Conservation (phyloP, 2,113 vertebrate species). For the Percina caprodes region DNA sequence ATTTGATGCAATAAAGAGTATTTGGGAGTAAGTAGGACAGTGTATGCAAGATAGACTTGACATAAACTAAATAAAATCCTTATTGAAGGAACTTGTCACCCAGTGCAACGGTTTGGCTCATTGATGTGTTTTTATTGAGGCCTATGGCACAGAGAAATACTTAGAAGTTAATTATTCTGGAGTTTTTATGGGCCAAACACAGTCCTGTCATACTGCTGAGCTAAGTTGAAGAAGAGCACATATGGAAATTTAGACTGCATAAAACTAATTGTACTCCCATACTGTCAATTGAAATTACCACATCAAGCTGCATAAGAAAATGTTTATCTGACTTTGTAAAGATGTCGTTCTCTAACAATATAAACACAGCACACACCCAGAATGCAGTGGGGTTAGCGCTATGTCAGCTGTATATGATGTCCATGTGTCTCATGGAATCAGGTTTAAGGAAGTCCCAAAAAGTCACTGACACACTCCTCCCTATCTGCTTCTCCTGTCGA, state of each 20-base stretch:
- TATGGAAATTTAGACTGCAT: neutral
- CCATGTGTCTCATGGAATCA: conserved; percentile 24
- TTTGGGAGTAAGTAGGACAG: neutral
- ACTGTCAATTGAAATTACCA: conserved; percentile 23
- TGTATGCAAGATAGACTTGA: too few species aligned
- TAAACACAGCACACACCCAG: neutral
- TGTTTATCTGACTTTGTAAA: neutral
- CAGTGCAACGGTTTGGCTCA: neutral
- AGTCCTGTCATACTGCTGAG: neutral
- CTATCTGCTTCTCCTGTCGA: conserved; percentile 35
- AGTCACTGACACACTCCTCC: conserved; percentile 15
- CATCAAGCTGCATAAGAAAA: neutral
- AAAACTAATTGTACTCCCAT: neutral
- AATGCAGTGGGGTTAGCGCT: neutral
- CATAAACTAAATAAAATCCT: neutral
- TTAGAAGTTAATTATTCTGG: neutral
- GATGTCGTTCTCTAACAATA: neutral
- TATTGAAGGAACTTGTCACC: neutral
- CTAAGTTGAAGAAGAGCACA: neutral
- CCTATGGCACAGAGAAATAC: neutral
- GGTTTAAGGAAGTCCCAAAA: conserved; percentile 49
- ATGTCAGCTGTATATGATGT: neutral
- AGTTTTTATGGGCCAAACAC: neutral
- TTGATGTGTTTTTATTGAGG: neutral
- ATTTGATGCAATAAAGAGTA: neutral